Evolutionary conservation across 2,888 invertebrate genomes (phyloP), one percentile per base, ranked within the genome.

Genomic region (Panzeria rudis): DNA sequence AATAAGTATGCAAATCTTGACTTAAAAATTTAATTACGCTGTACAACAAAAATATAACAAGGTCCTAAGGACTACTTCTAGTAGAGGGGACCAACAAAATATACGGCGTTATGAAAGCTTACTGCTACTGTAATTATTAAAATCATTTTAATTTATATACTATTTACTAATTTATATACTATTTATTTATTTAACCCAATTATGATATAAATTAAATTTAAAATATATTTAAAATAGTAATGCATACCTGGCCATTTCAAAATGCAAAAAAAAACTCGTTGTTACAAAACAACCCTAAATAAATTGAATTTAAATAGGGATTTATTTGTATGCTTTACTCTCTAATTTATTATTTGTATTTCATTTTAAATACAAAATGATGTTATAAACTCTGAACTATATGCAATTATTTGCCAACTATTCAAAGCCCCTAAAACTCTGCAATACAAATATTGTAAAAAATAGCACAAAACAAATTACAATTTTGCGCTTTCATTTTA

Each of bases 391-490:
- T 41, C 38, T 13, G 13, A 71, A 41, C 23, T 41, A 3, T 29
- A 29, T 56, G 38, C 38, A 56, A 54, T 56, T 71, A 61, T 50
- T 35, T 73, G 32, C 23, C 72, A 50, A 35, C 32, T 35, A 32
- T 15, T 11, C 13, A 20, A 41, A 47, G 9, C 59, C n/a, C 59
- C 72, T 61, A 61, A 72, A 72, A 61, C 8, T 35, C 47, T 61
- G 72, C 72, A 61, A 61, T 50, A 25, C 47, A 47, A 61, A 29
- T 32, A 25, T 23, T 15, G 25, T 44, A 13, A 44, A 29, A 44
- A 29, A 44, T 3, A 15, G 5, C 9, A 59, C 2, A 47, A 59
- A 59, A 41, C 35, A 15, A 29, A 47, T 17, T 41, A 17, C 29
- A 71, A 41, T 54, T 29, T 29, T 69, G 35, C 54, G 7, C 17